These are phyloP conservation scores for Epinephelus fuscoguttatus DNA, from an alignment of 2,113 vertebrate genomes.

Conservation along the genomic window DNA sequence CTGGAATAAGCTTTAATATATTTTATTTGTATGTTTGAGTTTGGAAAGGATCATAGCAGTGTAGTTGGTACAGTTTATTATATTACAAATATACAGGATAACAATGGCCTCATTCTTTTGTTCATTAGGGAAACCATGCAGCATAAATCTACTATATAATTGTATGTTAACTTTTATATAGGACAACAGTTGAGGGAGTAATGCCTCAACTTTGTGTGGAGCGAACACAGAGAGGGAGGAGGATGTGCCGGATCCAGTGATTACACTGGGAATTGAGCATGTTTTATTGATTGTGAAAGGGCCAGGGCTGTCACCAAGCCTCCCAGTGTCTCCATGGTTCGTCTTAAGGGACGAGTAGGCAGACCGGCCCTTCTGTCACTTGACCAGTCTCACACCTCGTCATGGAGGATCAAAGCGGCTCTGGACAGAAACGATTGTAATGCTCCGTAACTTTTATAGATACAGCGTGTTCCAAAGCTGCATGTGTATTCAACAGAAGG, in stretches of 20 bases:
- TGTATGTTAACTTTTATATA: slow-evolving; percentile 58
- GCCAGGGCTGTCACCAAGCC: slow-evolving; percentile 75
- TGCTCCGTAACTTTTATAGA: slow-evolving; percentile 4
- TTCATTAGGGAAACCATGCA: slow-evolving; percentile 23
- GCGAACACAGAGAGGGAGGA: slow-evolving; percentile 49
- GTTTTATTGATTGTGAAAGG: slow-evolving; percentile 85
- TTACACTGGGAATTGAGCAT: slow-evolving; percentile 79
- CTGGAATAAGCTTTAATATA: neutral
- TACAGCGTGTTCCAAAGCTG: neutral
- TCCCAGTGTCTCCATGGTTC: slow-evolving; percentile 65
- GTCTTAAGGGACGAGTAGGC: slow-evolving; percentile 55
- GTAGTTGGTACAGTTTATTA: neutral
- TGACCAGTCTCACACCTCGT: slow-evolving; percentile 52
- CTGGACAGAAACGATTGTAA: slow-evolving; percentile 8
- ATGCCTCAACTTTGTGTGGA: slow-evolving; percentile 60
- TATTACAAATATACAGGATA: neutral
- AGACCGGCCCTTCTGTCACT: slow-evolving; percentile 55
- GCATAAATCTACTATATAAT: slow-evolving; percentile 37
- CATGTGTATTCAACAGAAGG: slow-evolving; percentile 32
- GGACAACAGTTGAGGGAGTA: slow-evolving; percentile 68
- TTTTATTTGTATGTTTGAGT: neutral
- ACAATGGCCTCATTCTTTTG: slow-evolving; percentile 33
- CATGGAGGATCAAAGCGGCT: slow-evolving; percentile 20
- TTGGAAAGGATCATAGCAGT: too few relatives aligned
- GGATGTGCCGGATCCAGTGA: slow-evolving; percentile 69